A percentile compares a stretch with the other conserved stretches of the same genome.
Conservation (phyloP, 2,113 vertebrate genomes). For the Maylandia zebra region DNA sequence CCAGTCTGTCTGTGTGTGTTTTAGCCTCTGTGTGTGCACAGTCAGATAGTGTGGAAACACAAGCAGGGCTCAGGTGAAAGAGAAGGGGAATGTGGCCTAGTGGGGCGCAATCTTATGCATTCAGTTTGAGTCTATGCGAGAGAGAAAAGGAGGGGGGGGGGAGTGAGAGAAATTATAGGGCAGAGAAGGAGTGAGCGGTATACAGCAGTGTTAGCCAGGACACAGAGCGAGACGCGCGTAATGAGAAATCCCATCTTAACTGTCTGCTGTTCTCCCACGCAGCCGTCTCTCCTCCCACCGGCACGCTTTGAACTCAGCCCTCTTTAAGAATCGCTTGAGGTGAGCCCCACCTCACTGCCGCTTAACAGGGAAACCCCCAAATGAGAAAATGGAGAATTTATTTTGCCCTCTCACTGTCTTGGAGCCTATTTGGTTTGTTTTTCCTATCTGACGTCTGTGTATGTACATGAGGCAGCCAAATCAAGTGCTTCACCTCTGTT, state of each 20-base stretch:
- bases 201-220: conserved; percentile 32
- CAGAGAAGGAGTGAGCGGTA: conserved; percentile 19
- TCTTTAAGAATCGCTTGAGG: conserved; percentile 27
- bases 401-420: neutral
- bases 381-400: conserved; percentile 16
- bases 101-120: conserved; percentile 49
- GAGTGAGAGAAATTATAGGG: conserved; percentile 28
- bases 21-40: conserved; percentile 8
- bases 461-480: neutral
- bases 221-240: conserved; percentile 51
- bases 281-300: conserved; percentile 6
- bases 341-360: conserved; percentile 17
- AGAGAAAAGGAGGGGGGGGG: neutral
- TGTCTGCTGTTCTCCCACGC: conserved; percentile 29
- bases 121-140: conserved; percentile 32
- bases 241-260: conserved; percentile 62
- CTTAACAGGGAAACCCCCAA: conserved; percentile 46
- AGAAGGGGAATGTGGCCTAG: neutral
- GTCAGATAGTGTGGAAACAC: conserved; percentile 16
- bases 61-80: neutral
- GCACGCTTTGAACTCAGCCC: conserved; percentile 38
- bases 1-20: conserved; percentile 3
- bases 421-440: neutral
- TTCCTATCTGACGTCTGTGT: neutral
- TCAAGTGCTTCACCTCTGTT: neutral